Evolutionary conservation across 2,888 invertebrate species (phyloP).

Genomic region (Herminia tarsipennalis): DNA sequence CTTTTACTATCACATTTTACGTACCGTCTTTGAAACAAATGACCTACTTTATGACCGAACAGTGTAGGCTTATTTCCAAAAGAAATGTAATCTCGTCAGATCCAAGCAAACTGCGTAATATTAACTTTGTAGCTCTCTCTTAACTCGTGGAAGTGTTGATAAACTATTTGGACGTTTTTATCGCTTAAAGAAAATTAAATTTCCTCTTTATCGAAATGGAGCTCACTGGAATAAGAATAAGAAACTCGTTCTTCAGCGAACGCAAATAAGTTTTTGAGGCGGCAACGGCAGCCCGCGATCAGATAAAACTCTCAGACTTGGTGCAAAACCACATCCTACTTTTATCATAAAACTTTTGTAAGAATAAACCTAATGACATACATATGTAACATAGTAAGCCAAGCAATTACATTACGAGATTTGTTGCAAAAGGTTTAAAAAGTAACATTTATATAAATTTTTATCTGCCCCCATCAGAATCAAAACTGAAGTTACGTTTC

Average conservation of each 20-base stretch:
- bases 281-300: conserved; percentile 49
- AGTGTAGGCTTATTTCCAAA: conserved; percentile 53
- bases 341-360: conserved; percentile 19
- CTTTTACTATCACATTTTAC: conserved; percentile 74
- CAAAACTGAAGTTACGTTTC: neutral
- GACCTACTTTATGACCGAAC: conserved; percentile 56
- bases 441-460: conserved; percentile 1
- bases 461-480: conserved; percentile 1
- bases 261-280: conserved; percentile 57
- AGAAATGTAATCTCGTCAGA: conserved; percentile 48
- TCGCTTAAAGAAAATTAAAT: conserved; percentile 47
- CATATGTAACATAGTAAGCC: neutral
- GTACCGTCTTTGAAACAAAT: conserved; percentile 69
- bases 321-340: conserved; percentile 42
- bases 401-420: neutral
- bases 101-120: conserved; percentile 28
- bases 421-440: neutral
- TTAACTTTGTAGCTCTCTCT: conserved; percentile 22
- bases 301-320: conserved; percentile 57
- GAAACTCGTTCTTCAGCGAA: conserved; percentile 44
- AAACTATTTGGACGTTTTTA: conserved; percentile 39
- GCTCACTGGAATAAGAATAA: conserved; percentile 36
- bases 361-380: conserved; percentile 8
- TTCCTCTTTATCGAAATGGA: conserved; percentile 36
- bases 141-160: conserved; percentile 36